These are phyloP conservation scores for Agrilus cyanescens DNA, from an alignment of 2,888 invertebrate genomes.

Conservation along the genomic window DNA sequence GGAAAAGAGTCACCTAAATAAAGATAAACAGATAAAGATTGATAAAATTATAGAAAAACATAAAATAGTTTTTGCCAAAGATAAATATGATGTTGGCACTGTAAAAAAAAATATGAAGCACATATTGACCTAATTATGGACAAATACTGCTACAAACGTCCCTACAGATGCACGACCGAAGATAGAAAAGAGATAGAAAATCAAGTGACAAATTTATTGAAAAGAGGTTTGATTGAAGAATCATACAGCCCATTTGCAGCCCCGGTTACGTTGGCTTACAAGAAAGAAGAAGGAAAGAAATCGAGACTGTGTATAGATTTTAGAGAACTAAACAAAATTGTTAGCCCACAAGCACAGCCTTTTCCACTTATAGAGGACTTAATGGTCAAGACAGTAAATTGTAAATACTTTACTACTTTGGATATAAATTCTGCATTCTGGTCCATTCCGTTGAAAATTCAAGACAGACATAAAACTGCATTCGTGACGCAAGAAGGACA, in stretches of 20 bases:
- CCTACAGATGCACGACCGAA: constrained; percentile 11
- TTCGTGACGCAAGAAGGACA: too few relatives aligned
- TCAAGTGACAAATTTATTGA: too few relatives aligned
- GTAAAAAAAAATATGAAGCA: constrained; percentile 20
- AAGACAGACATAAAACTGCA: too few relatives aligned
- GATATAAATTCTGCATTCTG: too few relatives aligned
- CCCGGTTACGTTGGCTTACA: constrained; percentile 18
- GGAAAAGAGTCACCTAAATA: too few relatives aligned
- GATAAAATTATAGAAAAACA: too few relatives aligned
- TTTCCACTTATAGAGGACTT: constrained; percentile 27
- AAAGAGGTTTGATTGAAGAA: too few relatives aligned
- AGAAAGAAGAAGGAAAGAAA: constrained; percentile 21
- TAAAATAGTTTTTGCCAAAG: constrained; percentile 17
- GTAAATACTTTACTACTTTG: constrained; percentile 23
- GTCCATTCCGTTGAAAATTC: too few relatives aligned
- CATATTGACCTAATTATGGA: constrained; percentile 11
- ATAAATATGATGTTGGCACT: too few relatives aligned
- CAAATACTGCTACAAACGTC: constrained; percentile 13
- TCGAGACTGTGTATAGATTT: too few relatives aligned
- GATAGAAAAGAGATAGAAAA: constrained; percentile 15
- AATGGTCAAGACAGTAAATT: constrained; percentile 23
- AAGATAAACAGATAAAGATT: too few relatives aligned
- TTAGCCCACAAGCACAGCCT: constrained; percentile 23
- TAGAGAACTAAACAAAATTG: constrained; percentile 25
- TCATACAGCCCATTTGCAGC: too few relatives aligned